Evolutionary conservation across 1,140 invertebrate genomes (phyloP).

Genomic region (Triops cancriformis): DNA sequence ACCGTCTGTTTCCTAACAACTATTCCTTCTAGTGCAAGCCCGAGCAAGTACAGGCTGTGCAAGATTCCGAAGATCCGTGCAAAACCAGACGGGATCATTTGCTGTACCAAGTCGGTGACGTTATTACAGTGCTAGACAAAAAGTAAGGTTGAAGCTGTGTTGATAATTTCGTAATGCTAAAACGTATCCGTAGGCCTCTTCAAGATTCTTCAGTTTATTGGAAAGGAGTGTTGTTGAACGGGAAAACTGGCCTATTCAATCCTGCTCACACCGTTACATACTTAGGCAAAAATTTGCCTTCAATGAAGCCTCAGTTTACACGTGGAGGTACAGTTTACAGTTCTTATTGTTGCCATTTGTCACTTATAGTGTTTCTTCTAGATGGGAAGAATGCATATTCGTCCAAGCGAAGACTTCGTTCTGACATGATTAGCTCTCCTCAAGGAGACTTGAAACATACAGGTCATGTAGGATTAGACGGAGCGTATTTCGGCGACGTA

Average conservation of each 20-base stretch:
- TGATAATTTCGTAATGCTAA: no score
- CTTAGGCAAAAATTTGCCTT: slow-evolving; percentile 68
- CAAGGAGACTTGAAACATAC: slow-evolving; percentile 96
- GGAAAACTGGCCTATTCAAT: slow-evolving; percentile 81
- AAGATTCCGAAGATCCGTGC: slow-evolving; percentile 43
- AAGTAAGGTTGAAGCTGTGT: slow-evolving; percentile 46
- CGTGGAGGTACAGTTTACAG: slow-evolving; percentile 43
- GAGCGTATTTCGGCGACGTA: slow-evolving; percentile 91
- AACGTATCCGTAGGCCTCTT: slow-evolving; percentile 32
- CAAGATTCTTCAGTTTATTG: slow-evolving; percentile 47
- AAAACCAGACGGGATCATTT: slow-evolving; percentile 57
- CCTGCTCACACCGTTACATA: slow-evolving; percentile 82
- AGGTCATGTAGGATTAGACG: slow-evolving; percentile 91
- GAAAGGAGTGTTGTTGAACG: slow-evolving; percentile 74
- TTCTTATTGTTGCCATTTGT: background rate
- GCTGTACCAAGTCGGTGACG: slow-evolving; percentile 73
- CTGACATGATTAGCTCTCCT: slow-evolving; percentile 92
- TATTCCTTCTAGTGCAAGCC: slow-evolving; percentile 57
- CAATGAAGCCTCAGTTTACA: slow-evolving; percentile 50
- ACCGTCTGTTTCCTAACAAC: background rate
- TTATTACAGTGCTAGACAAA: slow-evolving; percentile 90
- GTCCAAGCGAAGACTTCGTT: slow-evolving; percentile 54
- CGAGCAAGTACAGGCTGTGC: slow-evolving; percentile 73
- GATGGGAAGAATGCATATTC: slow-evolving; percentile 48
- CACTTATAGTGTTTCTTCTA: slow-evolving; percentile 31